Evolutionary conservation across 2,113 vertebrate species (phyloP).

Genomic region (Indicator maculatus): DNA sequence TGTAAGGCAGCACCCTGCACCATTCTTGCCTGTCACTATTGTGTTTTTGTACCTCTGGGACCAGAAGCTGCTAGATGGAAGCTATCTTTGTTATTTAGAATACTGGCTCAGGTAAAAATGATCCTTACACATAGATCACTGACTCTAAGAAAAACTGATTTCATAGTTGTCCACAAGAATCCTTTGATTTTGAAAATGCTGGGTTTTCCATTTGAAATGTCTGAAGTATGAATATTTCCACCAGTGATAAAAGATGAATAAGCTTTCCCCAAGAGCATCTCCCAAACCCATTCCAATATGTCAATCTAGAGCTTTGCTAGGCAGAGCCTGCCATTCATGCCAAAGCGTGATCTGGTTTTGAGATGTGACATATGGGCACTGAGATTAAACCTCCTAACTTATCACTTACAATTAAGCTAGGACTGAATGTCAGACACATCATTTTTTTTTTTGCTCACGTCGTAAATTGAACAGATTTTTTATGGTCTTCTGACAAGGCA

Average conservation of each 20-base stretch:
- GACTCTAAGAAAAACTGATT: not conserved
- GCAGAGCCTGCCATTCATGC: not conserved
- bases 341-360: slow-evolving; percentile 8
- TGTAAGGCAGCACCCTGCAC: not conserved
- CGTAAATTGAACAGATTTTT: slow-evolving; percentile 12
- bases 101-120: not conserved
- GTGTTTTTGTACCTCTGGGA: not conserved
- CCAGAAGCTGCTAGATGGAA: not conserved
- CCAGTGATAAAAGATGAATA: slow-evolving; percentile 17
- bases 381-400: slow-evolving; percentile 21
- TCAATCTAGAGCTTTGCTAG: slow-evolving; percentile 14
- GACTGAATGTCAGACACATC: not conserved
- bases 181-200: slow-evolving; percentile 41
- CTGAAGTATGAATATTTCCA: slow-evolving; percentile 15
- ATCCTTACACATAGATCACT: not conserved
- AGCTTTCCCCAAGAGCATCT: slow-evolving; percentile 19
- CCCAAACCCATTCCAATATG: not conserved
- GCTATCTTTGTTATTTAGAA: not conserved
- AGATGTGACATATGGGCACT: slow-evolving; percentile 32
- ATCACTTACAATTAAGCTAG: slow-evolving; percentile 23
- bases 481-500: not conserved
- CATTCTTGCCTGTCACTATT: not conserved
- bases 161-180: not conserved
- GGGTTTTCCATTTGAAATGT: not conserved
- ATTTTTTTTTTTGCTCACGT: not conserved